Percentiles rank a stretch among this genome's conserved stretches.
Evolutionary conservation across 2,113 vertebrate species (phyloP).

Genomic region (Hyla sarda): DNA sequence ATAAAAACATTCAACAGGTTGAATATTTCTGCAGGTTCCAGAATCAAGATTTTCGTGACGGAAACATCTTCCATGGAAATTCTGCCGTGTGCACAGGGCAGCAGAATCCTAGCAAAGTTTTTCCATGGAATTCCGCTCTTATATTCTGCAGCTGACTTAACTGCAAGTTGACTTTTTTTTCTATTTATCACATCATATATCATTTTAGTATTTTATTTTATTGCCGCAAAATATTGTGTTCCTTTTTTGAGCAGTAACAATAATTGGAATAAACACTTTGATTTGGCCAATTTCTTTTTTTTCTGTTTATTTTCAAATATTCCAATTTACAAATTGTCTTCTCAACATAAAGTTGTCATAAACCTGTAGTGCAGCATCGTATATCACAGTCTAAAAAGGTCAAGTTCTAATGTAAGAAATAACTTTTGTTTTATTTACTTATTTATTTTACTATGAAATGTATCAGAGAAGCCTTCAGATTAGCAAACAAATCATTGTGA

Average conservation of each 20-base stretch:
- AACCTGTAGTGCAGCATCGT: not conserved
- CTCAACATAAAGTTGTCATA: not conserved
- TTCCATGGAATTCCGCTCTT: no score
- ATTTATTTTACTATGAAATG: not conserved
- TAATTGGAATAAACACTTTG: slow-evolving; percentile 29
- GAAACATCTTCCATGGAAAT: no score
- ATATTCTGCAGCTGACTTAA: no score
- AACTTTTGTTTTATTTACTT: no score
- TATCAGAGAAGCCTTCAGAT: no score
- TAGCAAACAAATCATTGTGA: no score
- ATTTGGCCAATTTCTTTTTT: not conserved
- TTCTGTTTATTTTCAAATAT: not conserved
- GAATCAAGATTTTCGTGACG: no score
- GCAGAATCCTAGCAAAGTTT: no score
- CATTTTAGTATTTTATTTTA: slow-evolving; percentile 14
- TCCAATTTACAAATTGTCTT: not conserved
- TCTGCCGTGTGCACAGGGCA: no score
- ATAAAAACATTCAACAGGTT: no score
- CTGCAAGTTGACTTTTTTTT: not conserved
- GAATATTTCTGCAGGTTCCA: no score
- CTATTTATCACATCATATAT: slow-evolving; percentile 17
- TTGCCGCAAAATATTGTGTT: not conserved
- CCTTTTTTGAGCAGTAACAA: slow-evolving; percentile 23
- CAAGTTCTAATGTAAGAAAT: not conserved
- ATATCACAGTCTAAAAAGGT: not conserved